Conservation (phyloP, 2,113 vertebrate species). For the Halichoeres trimaculatus region DNA sequence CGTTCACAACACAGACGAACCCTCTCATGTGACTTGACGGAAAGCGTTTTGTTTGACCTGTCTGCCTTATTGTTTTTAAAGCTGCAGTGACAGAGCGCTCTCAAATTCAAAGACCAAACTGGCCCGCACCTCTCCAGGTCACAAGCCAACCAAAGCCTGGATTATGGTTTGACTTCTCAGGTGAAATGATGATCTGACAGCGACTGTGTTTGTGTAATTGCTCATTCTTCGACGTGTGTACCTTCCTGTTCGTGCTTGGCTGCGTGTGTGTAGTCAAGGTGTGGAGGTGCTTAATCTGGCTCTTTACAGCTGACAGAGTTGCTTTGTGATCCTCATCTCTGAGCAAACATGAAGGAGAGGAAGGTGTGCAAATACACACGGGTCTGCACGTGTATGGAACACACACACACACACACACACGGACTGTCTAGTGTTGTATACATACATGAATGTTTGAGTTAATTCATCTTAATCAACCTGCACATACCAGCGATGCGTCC, state of each 20-base stretch:
- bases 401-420: not conserved
- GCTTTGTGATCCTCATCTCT: constrained; percentile 44
- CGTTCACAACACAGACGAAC: not conserved
- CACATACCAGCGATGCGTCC: not conserved
- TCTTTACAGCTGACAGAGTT: constrained; percentile 18
- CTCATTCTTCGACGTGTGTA: constrained; percentile 7
- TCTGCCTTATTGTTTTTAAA: not conserved
- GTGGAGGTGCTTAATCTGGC: constrained; percentile 52
- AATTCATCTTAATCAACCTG: not conserved
- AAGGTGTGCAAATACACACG: constrained; percentile 9
- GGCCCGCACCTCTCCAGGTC: constrained; percentile 6
- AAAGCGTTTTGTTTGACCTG: not conserved
- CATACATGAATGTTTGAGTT: not conserved
- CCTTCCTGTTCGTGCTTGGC: constrained; percentile 37
- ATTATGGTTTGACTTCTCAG: constrained; percentile 44
- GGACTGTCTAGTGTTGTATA: not conserved
- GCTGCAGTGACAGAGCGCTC: constrained; percentile 16
- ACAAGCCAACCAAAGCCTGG: constrained; percentile 4
- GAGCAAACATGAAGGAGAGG: constrained; percentile 32
- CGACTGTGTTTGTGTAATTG: constrained; percentile 37
- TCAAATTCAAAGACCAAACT: constrained; percentile 26
- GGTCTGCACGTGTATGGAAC: not conserved
- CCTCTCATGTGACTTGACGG: not conserved
- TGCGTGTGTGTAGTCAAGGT: constrained; percentile 39
- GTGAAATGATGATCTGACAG: constrained; percentile 52